These are phyloP conservation scores for Pseudomyrmex cubaensis DNA, from an alignment of 1,140 invertebrate species.

Conservation along the genomic window DNA sequence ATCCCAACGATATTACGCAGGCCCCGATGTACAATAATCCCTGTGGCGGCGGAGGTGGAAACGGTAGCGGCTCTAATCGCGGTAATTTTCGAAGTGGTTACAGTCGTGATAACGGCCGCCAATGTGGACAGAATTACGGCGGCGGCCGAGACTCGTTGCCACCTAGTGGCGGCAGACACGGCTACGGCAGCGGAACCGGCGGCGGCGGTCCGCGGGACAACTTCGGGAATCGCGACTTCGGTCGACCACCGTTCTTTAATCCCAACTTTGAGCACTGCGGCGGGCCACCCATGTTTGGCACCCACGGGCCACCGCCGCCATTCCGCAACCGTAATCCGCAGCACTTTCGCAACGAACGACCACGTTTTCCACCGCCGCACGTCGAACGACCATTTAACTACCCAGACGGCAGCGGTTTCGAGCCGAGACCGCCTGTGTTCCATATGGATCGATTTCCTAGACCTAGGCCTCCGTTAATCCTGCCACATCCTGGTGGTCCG, in stretches of 20 bases:
- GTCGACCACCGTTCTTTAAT: constrained; percentile 75
- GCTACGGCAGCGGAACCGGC: constrained; percentile 64
- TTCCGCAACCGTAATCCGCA: constrained; percentile 81
- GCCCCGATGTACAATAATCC: constrained; percentile 87
- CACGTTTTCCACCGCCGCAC: constrained; percentile 69
- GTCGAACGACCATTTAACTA: constrained; percentile 70
- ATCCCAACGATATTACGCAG: constrained; percentile 83
- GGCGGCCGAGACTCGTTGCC: constrained; percentile 74
- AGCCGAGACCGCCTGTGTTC: constrained; percentile 58
- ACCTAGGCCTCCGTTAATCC: constrained; percentile 47
- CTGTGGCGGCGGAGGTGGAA: constrained; percentile 79
- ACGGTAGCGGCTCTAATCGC: constrained; percentile 78
- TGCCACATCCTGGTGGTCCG: not conserved
- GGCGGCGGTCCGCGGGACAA: constrained; percentile 73
- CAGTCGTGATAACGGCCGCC: constrained; percentile 77
- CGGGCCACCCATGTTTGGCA: constrained; percentile 73
- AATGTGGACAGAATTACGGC: constrained; percentile 74
- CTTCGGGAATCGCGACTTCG: constrained; percentile 77
- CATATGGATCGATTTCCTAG: constrained; percentile 63
- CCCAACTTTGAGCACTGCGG: constrained; percentile 79
- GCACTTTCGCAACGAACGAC: constrained; percentile 78
- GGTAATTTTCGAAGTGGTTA: constrained; percentile 80
- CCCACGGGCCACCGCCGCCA: constrained; percentile 78
- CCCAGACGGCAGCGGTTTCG: constrained; percentile 48
- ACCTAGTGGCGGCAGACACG: constrained; percentile 75